Base-by-base conservation (phyloP, 37 sponge, comb jelly and placozoan species). In the Haliclona indistincta region DNA sequence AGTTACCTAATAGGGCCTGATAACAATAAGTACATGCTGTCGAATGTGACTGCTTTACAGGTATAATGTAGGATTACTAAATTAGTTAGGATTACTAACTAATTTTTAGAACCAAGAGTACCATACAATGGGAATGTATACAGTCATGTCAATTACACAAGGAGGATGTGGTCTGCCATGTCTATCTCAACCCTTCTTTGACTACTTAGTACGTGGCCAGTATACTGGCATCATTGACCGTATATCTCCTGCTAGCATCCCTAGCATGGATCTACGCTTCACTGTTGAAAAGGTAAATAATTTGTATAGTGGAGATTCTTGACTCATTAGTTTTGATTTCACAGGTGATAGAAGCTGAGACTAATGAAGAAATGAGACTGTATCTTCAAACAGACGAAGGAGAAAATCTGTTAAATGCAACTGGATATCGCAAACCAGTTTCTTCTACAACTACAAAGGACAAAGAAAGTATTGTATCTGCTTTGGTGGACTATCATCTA, bases 131-230 rank as follows among this genome's bases (percentile, higher is more conserved):
- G 81, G 81, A n/a, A 30, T 40, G 29, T 81, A 71, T 62, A 51
- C 65, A 25, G 73, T 52, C 20, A 81, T 81, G 81, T 72, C 73
- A 4, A 44, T 71, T 5, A 34, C 38, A 13, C 81, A 81, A 33
- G 81, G 73, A 2, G 73, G 81, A 0, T n/a, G 38, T 49, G 81
- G 81, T 1, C 44, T 81, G 3, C 72, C 73, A 0, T 37, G 70
- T 34, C 51, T 81, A 3, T 23, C 73, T 22, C n/a, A 45, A 23
- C 39, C 64, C 17, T 58, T 74, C 44, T 82, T 66, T 65, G 5
- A 25, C 1, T 82, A 82, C 68, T 26, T 82, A 26, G 17, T 42
- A n/a, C n/a, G n/a, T n/a, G n/a, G n/a, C n/a, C n/a, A n/a, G n/a
- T n/a, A n/a, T n/a, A n/a, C n/a, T n/a, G n/a, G n/a, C n/a, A n/a